A percentile compares a stretch with the other conserved stretches of the same genome.
These are phyloP conservation scores for Tineola bisselliella DNA, from an alignment of 2,888 invertebrate species.

Conservation along the genomic window DNA sequence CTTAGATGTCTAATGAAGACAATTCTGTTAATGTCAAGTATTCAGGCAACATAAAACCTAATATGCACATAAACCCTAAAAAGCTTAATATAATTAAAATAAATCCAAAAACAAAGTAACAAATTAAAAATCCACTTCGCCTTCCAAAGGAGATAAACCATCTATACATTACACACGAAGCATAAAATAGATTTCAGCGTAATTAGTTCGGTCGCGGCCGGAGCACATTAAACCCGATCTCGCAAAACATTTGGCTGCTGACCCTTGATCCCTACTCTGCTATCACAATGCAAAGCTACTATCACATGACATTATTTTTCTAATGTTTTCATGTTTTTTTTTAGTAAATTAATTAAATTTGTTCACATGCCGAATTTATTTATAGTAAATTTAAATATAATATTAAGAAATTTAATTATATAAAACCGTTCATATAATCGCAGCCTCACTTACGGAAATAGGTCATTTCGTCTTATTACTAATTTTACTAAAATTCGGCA, in stretches of 20 bases:
- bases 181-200: constrained; percentile 28
- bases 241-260: constrained; percentile 13
- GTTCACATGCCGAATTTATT: no score
- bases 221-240: constrained; percentile 16
- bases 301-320: no score
- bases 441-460: neutral
- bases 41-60: neutral
- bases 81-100: neutral
- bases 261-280: constrained; percentile 9
- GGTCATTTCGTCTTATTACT: neutral
- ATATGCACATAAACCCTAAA: no score
- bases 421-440: no score
- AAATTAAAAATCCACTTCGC: neutral
- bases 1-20: no score
- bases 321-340: no score
- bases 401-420: no score
- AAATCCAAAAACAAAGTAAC: neutral
- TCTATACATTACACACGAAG: neutral
- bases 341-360: no score
- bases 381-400: no score
- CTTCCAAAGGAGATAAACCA: neutral
- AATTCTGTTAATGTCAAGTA: no score
- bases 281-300: no score
- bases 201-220: constrained; percentile 35
- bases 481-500: no score